Percentiles rank a stretch among this genome's conserved stretches.
phyloP scores from a whole-genome alignment of 2,797 vertebrate genomes.

The Carduelis carduelis region DNA sequence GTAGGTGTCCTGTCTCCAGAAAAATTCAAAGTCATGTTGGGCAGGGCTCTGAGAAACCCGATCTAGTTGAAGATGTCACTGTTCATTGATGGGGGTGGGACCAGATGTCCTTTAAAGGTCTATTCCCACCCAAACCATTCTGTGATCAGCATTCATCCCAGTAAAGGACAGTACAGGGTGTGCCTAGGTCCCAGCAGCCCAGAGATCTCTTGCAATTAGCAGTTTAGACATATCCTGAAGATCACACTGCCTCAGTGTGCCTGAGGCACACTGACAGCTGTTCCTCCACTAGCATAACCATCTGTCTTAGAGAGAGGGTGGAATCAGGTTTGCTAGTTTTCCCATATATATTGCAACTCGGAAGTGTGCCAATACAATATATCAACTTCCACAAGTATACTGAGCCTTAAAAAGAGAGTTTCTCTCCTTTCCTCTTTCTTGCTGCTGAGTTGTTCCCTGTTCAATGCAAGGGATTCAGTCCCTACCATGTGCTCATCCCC shows the following conservation, averaged over 20 bases:
- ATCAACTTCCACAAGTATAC: neutral
- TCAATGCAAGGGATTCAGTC: neutral
- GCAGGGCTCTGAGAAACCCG: accelerated
- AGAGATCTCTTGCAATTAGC: neutral
- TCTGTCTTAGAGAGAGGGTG: neutral
- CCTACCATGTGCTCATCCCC: neutral
- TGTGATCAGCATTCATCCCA: too few relatives aligned
- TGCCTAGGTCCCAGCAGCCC: accelerated
- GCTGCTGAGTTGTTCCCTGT: neutral
- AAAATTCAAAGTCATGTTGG: neutral
- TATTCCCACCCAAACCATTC: neutral
- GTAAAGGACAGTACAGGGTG: neutral
- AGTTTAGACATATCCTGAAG: neutral
- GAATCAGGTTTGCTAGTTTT: neutral
- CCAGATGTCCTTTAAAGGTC: neutral
- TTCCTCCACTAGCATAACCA: neutral
- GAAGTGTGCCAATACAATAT: neutral
- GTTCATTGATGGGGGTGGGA: neutral
- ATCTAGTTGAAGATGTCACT: neutral
- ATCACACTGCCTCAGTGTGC: too few relatives aligned
- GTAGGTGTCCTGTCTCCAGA: neutral
- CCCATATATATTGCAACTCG: neutral
- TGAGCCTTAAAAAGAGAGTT: neutral
- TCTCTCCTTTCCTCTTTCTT: neutral
- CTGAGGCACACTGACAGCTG: neutral